Conservation (phyloP, 2,888 invertebrate species). For the Folsomia manolachei region DNA sequence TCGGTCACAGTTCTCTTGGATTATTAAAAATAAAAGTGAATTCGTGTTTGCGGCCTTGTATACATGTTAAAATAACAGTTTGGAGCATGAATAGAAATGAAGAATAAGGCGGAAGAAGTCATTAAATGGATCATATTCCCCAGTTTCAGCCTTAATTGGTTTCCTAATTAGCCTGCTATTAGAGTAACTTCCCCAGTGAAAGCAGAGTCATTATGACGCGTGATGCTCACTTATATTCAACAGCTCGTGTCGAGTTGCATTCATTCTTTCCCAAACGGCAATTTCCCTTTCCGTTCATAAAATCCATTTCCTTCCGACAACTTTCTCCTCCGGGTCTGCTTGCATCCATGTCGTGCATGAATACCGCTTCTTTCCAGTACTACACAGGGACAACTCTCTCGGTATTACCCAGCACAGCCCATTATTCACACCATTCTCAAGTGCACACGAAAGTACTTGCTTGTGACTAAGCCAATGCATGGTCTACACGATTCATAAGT, state of each 20-base stretch:
- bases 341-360: no score
- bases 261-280: constrained; percentile 32
- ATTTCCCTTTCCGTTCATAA: constrained; percentile 39
- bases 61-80: no score
- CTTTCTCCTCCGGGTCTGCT: no score
- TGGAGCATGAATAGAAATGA: background rate
- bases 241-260: constrained; percentile 41
- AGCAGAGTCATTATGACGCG: constrained; percentile 45
- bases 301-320: constrained; percentile 25
- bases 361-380: no score
- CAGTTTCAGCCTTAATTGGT: constrained; percentile 51
- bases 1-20: no score
- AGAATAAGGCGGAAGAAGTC: constrained; percentile 26
- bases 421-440: no score
- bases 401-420: no score
- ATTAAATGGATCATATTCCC: constrained; percentile 51
- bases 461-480: no score
- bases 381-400: no score
- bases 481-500: no score
- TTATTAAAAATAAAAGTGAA: no score
- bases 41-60: background rate
- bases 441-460: no score
- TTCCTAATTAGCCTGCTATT: constrained; percentile 51
- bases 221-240: constrained; percentile 43
- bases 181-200: constrained; percentile 37